Percentiles rank a stretch among this genome's conserved stretches.
Evolutionary conservation across 2,888 invertebrate species (phyloP).

Genomic region (Myopa testacea): DNA sequence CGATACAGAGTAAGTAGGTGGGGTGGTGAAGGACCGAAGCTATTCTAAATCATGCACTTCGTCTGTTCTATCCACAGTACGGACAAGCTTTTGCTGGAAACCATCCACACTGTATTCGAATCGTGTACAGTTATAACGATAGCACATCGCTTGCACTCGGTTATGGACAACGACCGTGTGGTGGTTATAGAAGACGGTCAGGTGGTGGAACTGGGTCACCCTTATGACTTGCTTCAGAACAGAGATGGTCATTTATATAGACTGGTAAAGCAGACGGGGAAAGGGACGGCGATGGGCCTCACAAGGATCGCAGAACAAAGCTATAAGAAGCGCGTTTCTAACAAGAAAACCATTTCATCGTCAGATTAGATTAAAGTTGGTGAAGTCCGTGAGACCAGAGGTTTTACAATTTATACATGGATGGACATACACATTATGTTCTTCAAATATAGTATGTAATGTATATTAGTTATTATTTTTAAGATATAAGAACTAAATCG

Average conservation of each 20-base stretch:
- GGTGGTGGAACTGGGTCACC: constrained; percentile 82
- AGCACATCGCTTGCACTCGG: constrained; percentile 90
- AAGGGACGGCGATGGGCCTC: constrained; percentile 71
- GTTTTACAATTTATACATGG: too few relatives aligned
- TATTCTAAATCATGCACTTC: neutral
- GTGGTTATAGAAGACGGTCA: constrained; percentile 83
- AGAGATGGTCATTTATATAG: constrained; percentile 73
- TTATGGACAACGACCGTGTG: constrained; percentile 89
- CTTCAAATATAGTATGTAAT: too few relatives aligned
- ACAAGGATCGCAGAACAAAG: constrained; percentile 72
- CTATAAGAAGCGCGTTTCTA: constrained; percentile 56
- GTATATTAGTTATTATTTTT: too few relatives aligned
- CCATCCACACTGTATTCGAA: constrained; percentile 82
- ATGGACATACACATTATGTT: too few relatives aligned
- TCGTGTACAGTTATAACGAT: constrained; percentile 92
- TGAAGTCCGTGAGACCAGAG: too few relatives aligned
- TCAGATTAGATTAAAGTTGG: too few relatives aligned
- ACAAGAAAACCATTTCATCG: neutral
- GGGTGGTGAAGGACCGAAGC: too few relatives aligned
- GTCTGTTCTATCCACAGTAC: constrained; percentile 70
- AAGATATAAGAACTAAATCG: too few relatives aligned
- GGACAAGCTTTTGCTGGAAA: constrained; percentile 85
- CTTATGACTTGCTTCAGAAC: constrained; percentile 74
- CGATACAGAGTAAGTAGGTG: constrained; percentile 78
- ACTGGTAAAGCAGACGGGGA: constrained; percentile 78